A percentile compares a stretch with the other conserved stretches of the same genome.
Conservation (phyloP, 2,888 invertebrate genomes). For the Onthophagus sagittarius region DNA sequence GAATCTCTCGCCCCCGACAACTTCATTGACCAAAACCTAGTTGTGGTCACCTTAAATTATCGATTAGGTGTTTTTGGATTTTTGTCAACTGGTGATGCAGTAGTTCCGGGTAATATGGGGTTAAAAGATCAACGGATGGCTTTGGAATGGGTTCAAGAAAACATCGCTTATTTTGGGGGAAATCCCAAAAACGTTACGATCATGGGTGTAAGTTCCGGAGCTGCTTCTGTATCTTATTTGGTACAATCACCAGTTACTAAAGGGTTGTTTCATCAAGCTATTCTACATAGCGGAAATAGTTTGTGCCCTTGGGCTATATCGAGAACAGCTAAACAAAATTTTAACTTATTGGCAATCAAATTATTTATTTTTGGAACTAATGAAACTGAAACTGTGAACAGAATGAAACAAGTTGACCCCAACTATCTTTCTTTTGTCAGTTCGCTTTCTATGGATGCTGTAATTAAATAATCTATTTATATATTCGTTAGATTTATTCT, state of each 20-base stretch:
- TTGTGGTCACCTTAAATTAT: conserved; percentile 38
- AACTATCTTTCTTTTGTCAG: not conserved
- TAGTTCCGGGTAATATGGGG: conserved; percentile 18
- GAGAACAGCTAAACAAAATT: conserved; percentile 24
- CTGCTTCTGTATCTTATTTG: conserved; percentile 18
- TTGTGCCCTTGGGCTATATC: conserved; percentile 23
- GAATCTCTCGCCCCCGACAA: conserved; percentile 35
- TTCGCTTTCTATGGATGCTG: not conserved
- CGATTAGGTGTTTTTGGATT: conserved; percentile 38
- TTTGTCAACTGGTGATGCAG: conserved; percentile 18
- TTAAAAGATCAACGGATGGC: conserved; percentile 20
- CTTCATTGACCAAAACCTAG: conserved; percentile 36
- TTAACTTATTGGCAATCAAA: conserved; percentile 25
- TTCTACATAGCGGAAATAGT: conserved; percentile 20
- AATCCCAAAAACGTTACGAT: conserved; percentile 20
- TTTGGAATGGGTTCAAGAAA: conserved; percentile 19
- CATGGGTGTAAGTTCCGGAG: conserved; percentile 20
- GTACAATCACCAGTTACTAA: conserved; percentile 14
- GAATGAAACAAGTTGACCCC: not conserved
- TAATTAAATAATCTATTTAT: not conserved
- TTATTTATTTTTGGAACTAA: not conserved
- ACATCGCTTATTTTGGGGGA: conserved; percentile 21
- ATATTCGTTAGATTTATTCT: not conserved
- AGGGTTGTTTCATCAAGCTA: conserved; percentile 21
- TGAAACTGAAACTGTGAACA: not conserved